phyloP scores from a whole-genome alignment of 2,113 vertebrate species.

The Rhynchopsitta pachyrhyncha region DNA sequence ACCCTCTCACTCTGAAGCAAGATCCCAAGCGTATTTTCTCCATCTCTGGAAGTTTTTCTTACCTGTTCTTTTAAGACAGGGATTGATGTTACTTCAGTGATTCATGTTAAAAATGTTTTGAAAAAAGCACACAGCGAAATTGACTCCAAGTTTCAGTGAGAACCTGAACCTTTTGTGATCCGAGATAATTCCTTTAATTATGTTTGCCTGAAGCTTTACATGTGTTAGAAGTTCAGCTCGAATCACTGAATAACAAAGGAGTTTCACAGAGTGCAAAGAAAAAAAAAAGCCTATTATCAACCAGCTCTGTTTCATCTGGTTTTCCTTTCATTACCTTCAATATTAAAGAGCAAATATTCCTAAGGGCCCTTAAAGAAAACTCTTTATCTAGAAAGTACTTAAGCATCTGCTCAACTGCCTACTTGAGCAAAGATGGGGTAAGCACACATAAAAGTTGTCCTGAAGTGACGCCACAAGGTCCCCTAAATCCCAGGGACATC shows the following conservation, averaged over 20 bases:
- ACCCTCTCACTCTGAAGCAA: not conserved
- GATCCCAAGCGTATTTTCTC: not conserved
- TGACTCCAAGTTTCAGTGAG: slow-evolving; percentile 3
- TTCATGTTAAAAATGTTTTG: not conserved
- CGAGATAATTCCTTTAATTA: slow-evolving; percentile 43
- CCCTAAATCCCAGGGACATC: not conserved
- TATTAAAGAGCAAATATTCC: not conserved
- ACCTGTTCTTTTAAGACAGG: not conserved
- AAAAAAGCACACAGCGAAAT: slow-evolving; percentile 12
- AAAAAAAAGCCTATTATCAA: not conserved
- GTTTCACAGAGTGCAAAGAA: not conserved
- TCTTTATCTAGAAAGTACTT: not conserved
- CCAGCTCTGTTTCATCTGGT: not conserved
- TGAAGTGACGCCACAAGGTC: not conserved
- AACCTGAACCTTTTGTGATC: slow-evolving; percentile 31
- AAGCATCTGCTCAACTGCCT: not conserved
- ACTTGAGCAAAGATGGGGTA: not conserved
- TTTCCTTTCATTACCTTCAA: not conserved
- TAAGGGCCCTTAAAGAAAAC: not conserved
- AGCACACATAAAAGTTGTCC: not conserved
- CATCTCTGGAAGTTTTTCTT: not conserved
- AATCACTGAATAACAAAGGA: not conserved
- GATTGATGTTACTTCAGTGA: slow-evolving; percentile 1
- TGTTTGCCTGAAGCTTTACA: slow-evolving; percentile 11
- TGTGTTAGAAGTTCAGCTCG: not conserved